Evolutionary conservation across 2,113 vertebrate genomes (phyloP).

Genomic region (Gopherus evgoodei): DNA sequence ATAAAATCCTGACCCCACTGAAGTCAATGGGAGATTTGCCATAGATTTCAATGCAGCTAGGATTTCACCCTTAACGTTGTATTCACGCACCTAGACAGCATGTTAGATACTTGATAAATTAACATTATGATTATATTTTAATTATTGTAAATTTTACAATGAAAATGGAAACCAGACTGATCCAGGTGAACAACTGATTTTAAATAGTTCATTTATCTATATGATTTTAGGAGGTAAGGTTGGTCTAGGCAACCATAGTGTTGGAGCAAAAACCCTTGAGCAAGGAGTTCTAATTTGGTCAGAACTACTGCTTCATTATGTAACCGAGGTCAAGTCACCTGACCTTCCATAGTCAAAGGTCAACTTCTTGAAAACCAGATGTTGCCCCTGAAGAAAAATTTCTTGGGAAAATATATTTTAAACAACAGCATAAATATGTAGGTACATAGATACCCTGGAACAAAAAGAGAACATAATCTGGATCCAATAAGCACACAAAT

Average conservation of each 20-base stretch:
- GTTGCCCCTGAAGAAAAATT: slow-evolving; percentile 42
- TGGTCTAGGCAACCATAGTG: not conserved
- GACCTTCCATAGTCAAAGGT: slow-evolving; percentile 52
- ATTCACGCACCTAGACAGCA: not conserved
- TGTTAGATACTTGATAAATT: not conserved
- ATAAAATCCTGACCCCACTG: not conserved
- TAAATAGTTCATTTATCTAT: not conserved
- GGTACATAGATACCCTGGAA: not conserved
- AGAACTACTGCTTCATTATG: slow-evolving; percentile 39
- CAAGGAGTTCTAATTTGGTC: not conserved
- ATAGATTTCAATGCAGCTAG: not conserved
- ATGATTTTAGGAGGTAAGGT: not conserved
- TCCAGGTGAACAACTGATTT: not conserved
- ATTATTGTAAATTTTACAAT: not conserved
- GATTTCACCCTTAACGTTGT: not conserved
- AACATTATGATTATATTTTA: not conserved
- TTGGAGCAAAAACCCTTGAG: slow-evolving; percentile 12
- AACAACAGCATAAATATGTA: not conserved
- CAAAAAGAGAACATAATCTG: not conserved
- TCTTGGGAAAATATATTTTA: slow-evolving; percentile 50
- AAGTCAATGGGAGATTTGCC: not conserved
- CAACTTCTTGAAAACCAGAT: slow-evolving; percentile 48
- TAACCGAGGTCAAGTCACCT: slow-evolving; percentile 38
- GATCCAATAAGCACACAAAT: not conserved
- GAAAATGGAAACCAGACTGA: not conserved